Evolutionary conservation across 2,113 vertebrate genomes (phyloP).

Genomic region (Podiceps cristatus): DNA sequence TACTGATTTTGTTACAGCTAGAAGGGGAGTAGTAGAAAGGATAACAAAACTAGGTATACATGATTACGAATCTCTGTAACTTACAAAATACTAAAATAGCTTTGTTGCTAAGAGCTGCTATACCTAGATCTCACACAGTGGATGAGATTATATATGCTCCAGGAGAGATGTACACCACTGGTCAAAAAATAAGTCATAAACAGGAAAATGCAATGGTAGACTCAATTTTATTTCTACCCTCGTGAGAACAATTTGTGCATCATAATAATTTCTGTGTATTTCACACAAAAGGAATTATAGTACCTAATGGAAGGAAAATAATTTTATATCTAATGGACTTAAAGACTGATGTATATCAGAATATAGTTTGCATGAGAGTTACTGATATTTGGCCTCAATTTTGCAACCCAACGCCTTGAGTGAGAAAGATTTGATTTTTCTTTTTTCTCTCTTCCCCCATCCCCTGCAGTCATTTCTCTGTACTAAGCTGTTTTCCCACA

Average conservation of each 20-base stretch:
- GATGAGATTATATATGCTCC: not conserved
- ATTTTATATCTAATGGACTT: not conserved
- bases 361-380: not conserved
- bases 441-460: rapidly evolving
- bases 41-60: not conserved
- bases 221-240: not conserved
- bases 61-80: not conserved
- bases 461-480: not conserved
- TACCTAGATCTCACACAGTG: not conserved
- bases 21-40: not conserved
- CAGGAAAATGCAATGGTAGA: not conserved
- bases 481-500: not conserved
- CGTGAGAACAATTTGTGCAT: not conserved
- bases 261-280: not conserved
- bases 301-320: not conserved
- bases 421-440: not conserved
- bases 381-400: not conserved
- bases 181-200: not conserved
- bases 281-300: not conserved
- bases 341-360: not conserved
- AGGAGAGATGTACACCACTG: not conserved
- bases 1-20: not conserved
- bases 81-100: not conserved
- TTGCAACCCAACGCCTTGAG: not conserved
- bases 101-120: not conserved